These are phyloP conservation scores for Tragelaphus eurycerus DNA, from an alignment of 2,797 vertebrate genomes.

Conservation along the genomic window DNA sequence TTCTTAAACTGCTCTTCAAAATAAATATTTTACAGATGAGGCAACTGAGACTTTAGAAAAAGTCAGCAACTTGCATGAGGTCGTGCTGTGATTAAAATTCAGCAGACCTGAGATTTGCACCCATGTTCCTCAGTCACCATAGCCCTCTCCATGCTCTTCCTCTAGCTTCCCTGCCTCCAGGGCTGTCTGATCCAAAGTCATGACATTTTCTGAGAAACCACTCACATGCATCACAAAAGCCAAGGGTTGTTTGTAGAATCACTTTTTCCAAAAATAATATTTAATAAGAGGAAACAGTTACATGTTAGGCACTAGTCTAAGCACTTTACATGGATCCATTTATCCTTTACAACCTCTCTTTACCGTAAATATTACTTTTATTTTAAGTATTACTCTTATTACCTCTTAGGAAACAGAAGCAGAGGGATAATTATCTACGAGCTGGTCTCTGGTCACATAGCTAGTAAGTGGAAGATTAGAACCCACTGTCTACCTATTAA, in stretches of 20 bases:
- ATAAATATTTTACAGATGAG: background rate
- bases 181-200: background rate
- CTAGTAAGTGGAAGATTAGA: background rate
- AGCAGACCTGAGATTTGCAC: background rate
- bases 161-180: background rate
- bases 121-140: accelerated
- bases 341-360: background rate
- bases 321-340: background rate
- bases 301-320: background rate
- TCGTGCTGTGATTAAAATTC: background rate
- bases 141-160: no score
- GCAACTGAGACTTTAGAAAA: background rate
- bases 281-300: background rate
- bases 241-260: background rate
- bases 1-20: background rate
- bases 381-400: background rate
- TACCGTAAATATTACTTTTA: background rate
- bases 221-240: background rate
- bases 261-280: background rate
- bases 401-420: background rate
- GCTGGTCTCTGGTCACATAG: background rate
- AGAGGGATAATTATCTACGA: background rate
- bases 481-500: background rate
- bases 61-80: background rate
- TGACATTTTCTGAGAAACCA: background rate